Evolutionary conservation across 2,797 vertebrate genomes (phyloP), one percentile per base, ranked within the genome.

Genomic region (Acrossocheilus wenchowensis): DNA sequence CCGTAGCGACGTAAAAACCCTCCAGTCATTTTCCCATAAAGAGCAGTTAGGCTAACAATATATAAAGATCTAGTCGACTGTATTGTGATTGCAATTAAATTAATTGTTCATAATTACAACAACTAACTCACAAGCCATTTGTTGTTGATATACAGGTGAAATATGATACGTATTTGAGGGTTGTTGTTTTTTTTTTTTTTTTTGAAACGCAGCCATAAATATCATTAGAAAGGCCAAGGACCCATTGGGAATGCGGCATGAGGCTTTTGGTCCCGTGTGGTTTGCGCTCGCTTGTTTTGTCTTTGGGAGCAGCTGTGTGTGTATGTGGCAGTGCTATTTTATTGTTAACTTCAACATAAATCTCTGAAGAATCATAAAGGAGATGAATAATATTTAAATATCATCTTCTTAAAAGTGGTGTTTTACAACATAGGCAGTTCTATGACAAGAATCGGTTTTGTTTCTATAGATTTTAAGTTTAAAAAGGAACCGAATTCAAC

Each of bases 111-210:
- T 85, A 85, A 85, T 80, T 80, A 60, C 52, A 36, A 43, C 19
- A 71, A 57, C 30, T 60, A 21, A 72, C n/a, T 79, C 41, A 14
- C 39, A 9, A 71, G 14, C 17, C 50, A 34, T 80, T 85, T 80
- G 84, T 78, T 80, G 75, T 72, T 80, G 41, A 62, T 62, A 85
- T 72, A 85, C 77, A 80, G 52, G 84, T 79, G 84, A 80, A 80
- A 85, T 72, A n/a, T 17, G 77, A 85, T 85, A 72, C 21, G 21
- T 50, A 30, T 17, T 62, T 26, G 50, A 21, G 36, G 6, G 11
- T 11, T 2, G 11, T 11, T 2, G 0, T n/a, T 41, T 48, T 84
- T 48, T 26, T 26, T 26, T 26, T 26, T 26, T 26, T 26, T 26
- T 26, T 26, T 80, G 3, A 80, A 62, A 71, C 52, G 8, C 64